phyloP scores from a whole-genome alignment of 2,113 vertebrate genomes.

The Natator depressus region DNA sequence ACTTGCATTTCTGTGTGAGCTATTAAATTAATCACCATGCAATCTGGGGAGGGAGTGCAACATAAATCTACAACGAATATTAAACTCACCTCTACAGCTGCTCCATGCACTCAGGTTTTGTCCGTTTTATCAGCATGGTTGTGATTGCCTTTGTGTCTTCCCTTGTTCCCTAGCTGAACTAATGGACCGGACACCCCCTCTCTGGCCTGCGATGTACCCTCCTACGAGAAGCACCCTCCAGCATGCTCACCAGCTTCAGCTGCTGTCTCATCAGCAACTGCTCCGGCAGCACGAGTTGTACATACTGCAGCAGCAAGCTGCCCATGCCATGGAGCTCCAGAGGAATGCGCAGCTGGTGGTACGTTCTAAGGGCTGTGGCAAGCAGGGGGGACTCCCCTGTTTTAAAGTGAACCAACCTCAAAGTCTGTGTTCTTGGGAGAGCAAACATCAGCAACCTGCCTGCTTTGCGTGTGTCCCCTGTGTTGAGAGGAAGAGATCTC shows the following conservation, averaged over 20 bases:
- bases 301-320: conserved; percentile 97
- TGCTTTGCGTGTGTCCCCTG: not conserved
- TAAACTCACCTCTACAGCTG: not conserved
- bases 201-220: conserved; percentile 93
- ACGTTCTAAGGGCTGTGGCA: not conserved
- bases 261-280: conserved; percentile 97
- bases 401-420: fast-evolving
- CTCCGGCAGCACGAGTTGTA: conserved; percentile 94
- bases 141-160: not conserved
- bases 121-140: not conserved
- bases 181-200: conserved; percentile 89
- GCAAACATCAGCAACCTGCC: not conserved
- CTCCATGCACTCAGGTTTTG: not conserved
- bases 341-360: conserved; percentile 91
- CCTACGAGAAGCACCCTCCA: conserved; percentile 89
- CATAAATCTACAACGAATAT: not conserved
- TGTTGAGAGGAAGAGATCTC: not conserved
- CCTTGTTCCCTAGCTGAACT: conserved; percentile 83
- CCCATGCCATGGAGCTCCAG: conserved; percentile 95
- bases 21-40: not conserved
- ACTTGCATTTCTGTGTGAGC: not conserved
- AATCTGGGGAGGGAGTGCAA: not conserved
- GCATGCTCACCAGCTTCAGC: conserved; percentile 96
- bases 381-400: not conserved
- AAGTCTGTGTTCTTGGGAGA: not conserved